Evolutionary conservation across 2,888 invertebrate genomes (phyloP).

Genomic region (Lasioglossum malachurum): DNA sequence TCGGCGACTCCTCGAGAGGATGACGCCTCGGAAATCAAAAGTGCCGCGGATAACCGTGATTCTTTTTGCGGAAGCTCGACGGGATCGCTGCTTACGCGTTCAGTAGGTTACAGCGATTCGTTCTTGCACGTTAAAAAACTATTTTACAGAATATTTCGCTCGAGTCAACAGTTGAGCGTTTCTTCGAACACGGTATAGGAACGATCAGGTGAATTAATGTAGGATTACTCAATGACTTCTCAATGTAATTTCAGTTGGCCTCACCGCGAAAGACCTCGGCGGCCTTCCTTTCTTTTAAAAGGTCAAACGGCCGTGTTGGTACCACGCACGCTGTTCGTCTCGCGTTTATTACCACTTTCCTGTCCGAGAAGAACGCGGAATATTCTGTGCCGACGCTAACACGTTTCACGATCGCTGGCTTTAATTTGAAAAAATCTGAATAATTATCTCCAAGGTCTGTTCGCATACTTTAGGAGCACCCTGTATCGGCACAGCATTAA

Average conservation of each 20-base stretch:
- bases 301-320: conserved; percentile 79
- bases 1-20: neutral
- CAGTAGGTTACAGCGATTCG: neutral
- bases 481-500: neutral
- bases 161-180: neutral
- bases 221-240: conserved; percentile 31
- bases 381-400: conserved; percentile 34
- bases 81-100: neutral
- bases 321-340: conserved; percentile 67
- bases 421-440: neutral
- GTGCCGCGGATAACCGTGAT: conserved; percentile 17
- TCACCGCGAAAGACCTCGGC: conserved; percentile 53
- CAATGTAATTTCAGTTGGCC: conserved; percentile 48
- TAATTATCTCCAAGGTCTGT: neutral
- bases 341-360: conserved; percentile 60
- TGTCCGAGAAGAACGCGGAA: conserved; percentile 36
- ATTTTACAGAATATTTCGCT: neutral
- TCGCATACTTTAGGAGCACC: neutral
- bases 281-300: conserved; percentile 80
- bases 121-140: neutral
- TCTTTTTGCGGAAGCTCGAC: neutral
- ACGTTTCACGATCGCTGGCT: conserved; percentile 3
- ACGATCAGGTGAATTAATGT: neutral
- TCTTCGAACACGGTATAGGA: neutral
- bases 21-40: conserved; percentile 19